Base-by-base conservation (phyloP, 2,797 vertebrate species). In the Salmo trutta region DNA sequence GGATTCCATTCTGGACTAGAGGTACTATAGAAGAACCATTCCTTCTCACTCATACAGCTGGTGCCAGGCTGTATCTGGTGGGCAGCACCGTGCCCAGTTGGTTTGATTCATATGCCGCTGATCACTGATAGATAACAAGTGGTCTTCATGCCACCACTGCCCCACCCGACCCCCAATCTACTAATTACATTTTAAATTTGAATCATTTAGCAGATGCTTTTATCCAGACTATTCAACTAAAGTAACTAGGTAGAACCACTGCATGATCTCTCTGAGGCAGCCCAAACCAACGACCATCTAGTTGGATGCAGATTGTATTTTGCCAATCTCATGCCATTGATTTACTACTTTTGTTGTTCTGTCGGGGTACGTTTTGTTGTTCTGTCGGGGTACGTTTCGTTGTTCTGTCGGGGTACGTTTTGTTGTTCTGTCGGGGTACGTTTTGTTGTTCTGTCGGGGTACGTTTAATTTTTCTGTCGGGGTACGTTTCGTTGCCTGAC, bases 111-210 rank as follows among this genome's bases (percentile, higher is more conserved):
- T 89, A 84, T 86, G 84, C 85, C 86, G 54, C 79, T 84, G 71
- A 80, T 56, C 68, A 80, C 82, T 91, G 90, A 92, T 91, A 85
- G 90, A 86, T 88, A 91, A 87, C 91, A 91, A 90, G 91, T 91
- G 85, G 87, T 87, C 87, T 87, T 86, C 90, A 87, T 88, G 83
- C 86, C 84, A 68, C 56, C 17, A n/a, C 80, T n/a, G n/a, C 21
- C 7, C 69, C 69, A 12, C 17, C 27, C 17, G 0, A 21, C 56
- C 17, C 17, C 1, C 15, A 10, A 47, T 47, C 15, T 21, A 21
- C 19, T n/a, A 10, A 59, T 8, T n/a, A 21, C 19, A 59, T 59
- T 21, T 59, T n/a, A 10, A 5, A 56, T 5, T 56, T 19, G 1
- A 5, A 17, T 5, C 1, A 8, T 10, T 59, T 21, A n/a, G n/a